Percentiles rank a stretch among this genome's conserved stretches.
Conservation (phyloP, 2,113 vertebrate species). For the Eulacestoma nigropectus region DNA sequence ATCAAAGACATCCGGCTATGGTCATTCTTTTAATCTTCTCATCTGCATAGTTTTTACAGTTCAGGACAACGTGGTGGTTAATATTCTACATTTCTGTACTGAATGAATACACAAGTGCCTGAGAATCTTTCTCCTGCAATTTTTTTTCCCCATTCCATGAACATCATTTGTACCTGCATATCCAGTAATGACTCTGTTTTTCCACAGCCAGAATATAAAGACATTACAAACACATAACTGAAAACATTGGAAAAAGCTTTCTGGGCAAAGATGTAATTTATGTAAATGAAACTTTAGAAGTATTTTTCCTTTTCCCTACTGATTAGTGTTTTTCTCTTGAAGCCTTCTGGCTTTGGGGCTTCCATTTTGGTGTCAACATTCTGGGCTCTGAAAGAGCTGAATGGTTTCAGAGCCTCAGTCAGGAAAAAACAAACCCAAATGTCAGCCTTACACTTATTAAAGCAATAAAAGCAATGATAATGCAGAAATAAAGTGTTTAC, state of each 20-base stretch:
- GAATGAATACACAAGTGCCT: not conserved
- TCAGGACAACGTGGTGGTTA: not conserved
- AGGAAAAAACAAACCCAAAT: not conserved
- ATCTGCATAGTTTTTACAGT: not conserved
- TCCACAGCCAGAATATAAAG: not conserved
- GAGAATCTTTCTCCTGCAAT: not conserved
- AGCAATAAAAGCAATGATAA: constrained; percentile 12
- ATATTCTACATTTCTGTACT: not conserved
- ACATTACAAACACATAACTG: not conserved
- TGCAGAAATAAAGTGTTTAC: constrained; percentile 43
- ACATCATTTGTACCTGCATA: not conserved
- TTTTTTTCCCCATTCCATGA: not conserved
- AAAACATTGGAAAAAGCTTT: not conserved
- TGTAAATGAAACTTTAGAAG: constrained; percentile 19
- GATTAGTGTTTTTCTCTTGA: constrained; percentile 21
- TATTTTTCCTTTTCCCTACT: not conserved
- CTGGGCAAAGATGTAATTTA: not conserved
- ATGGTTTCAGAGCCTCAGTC: constrained; percentile 1
- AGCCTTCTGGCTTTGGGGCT: not conserved
- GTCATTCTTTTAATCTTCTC: constrained; percentile 1
- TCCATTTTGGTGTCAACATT: not conserved
- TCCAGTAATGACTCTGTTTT: not conserved
- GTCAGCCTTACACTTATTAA: not conserved
- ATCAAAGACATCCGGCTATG: not conserved
- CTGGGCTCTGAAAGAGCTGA: not conserved